Evolutionary conservation across 1,140 invertebrate species (phyloP).

Genomic region (Cepaea nemoralis): DNA sequence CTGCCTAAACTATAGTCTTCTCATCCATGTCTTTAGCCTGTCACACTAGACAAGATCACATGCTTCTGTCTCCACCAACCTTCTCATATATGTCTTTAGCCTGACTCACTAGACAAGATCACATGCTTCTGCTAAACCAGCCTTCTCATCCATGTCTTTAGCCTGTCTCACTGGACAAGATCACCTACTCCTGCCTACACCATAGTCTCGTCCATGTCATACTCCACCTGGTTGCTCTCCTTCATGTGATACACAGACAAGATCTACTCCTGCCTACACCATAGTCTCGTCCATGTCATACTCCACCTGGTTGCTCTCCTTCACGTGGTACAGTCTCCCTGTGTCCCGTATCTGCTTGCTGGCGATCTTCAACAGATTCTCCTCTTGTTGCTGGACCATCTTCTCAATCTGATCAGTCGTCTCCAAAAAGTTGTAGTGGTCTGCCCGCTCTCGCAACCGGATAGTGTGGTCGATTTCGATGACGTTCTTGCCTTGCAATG

Average conservation of each 20-base stretch:
- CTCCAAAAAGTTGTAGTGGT: conserved; percentile 59
- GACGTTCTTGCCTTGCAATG: conserved; percentile 65
- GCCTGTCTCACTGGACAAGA: too few species aligned
- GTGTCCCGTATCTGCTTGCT: conserved; percentile 64
- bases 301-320: conserved; percentile 60
- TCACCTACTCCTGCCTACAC: too few species aligned
- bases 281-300: conserved; percentile 58
- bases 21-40: too few species aligned
- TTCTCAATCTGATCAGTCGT: conserved; percentile 57
- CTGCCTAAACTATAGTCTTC: too few species aligned
- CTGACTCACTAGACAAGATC: too few species aligned
- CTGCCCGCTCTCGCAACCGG: conserved; percentile 55
- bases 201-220: conserved; percentile 56
- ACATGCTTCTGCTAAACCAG: too few species aligned
- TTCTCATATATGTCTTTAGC: too few species aligned
- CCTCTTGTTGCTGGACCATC: conserved; percentile 62
- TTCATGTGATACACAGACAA: conserved; percentile 66
- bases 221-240: conserved; percentile 59
- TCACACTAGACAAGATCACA: too few species aligned
- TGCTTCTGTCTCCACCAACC: too few species aligned
- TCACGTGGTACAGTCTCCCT: conserved; percentile 62
- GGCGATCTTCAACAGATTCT: conserved; percentile 59
- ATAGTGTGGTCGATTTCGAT: conserved; percentile 67
- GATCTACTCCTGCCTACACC: too few species aligned
- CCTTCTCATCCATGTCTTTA: too few species aligned